Base-by-base conservation (phyloP, 1,140 invertebrate species). In the Colletes gigas region DNA sequence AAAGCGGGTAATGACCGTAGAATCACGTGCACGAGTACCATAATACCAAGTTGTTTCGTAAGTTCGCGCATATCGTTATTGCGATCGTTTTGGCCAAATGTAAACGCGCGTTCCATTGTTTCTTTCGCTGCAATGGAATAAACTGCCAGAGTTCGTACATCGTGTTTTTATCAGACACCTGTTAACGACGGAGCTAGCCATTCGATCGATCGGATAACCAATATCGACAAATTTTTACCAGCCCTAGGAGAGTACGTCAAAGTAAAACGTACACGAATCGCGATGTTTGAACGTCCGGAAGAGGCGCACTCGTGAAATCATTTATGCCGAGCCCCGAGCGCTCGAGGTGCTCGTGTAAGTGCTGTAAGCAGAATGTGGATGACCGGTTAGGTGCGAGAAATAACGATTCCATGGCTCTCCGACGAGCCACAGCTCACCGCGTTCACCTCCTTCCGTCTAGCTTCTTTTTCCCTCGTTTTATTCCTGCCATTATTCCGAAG, bases 311-410 rank as follows among this genome's bases (percentile, higher is more conserved):
- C 6, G n/a, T 21, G 73, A 67, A 44, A 54, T 76, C 15, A 59
- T 72, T 67, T 10, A 17, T 55, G 19, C 19, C 39, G n/a, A 63
- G 80, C 55, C 72, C 60, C 66, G 66, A 67, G 81, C 69, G 77
- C 81, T 81, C 72, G 77, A 82, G 88, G 79, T 82, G 81, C 78
- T 76, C 71, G 77, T n/a, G 66, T 59, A 50, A 59, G 54, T 39
- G 55, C 19, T 50, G 44, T 14, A 30, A 69, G 55, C 55, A 41
- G 52, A 70, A 77, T 19, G 66, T 60, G 75, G 55, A 77, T 77
- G 75, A 77, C 75, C 66, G 55, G 75, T 77, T 77, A 77, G 75
- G 65, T 66, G 75, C 66, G 75, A 69, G 66, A 70, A 69, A 70
- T 77, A 77, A 77, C 75, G 75, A 77, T 77, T 77, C 72, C 72